Evolutionary conservation across 2,113 vertebrate species (phyloP).

Genomic region (Daboia siamensis): DNA sequence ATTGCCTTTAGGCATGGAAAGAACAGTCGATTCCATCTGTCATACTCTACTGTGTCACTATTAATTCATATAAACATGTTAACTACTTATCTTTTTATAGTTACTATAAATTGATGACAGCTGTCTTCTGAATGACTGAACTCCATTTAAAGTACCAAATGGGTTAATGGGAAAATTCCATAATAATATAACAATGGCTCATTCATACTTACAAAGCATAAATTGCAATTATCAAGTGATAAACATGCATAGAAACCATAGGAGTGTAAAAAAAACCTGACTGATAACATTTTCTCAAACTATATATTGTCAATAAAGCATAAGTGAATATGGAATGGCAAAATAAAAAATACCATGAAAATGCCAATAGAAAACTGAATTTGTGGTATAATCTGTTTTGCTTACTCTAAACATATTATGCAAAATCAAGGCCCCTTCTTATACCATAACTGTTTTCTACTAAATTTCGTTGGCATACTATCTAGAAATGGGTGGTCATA

Average conservation of each 20-base stretch:
- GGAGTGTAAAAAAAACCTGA: neutral
- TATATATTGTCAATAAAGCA: neutral
- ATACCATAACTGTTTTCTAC: neutral
- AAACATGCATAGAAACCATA: neutral
- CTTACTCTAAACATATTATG: neutral
- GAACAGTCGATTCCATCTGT: neutral
- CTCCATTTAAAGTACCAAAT: neutral
- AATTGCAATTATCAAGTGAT: neutral
- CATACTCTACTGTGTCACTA: neutral
- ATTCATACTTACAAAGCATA: neutral
- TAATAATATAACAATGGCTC: neutral
- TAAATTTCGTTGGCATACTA: neutral
- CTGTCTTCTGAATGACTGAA: neutral
- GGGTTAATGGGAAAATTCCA: neutral
- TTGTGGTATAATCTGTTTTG: neutral
- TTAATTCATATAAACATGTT: neutral
- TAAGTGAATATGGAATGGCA: neutral
- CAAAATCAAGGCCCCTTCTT: neutral
- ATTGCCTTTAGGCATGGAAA: neutral
- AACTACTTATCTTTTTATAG: neutral
- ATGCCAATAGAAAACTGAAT: neutral
- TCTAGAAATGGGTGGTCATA: neutral
- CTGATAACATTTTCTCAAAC: neutral
- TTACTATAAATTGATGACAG: neutral
- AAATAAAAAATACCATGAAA: neutral